Percentiles rank a stretch among this genome's conserved stretches.
Evolutionary conservation across 2,888 invertebrate species (phyloP).

Genomic region (Aspidiotus rigidus): DNA sequence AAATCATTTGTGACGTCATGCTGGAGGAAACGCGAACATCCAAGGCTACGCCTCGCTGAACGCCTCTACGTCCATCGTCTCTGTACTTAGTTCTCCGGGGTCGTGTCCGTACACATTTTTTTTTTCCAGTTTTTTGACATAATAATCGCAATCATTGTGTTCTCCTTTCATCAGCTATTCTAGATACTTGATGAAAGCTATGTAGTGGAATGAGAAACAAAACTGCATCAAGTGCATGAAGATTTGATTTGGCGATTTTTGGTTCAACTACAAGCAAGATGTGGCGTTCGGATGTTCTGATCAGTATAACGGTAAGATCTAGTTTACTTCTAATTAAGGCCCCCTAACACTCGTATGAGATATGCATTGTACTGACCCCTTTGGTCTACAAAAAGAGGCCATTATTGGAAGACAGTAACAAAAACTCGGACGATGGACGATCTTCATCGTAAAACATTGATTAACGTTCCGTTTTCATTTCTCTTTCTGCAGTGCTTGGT

Average conservation of each 20-base stretch:
- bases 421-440: too few species aligned
- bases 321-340: too few species aligned
- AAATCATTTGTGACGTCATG: slow-evolving; percentile 14
- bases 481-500: too few species aligned
- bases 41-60: slow-evolving; percentile 31
- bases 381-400: too few species aligned
- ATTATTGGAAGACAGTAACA: too few species aligned
- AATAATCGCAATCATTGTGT: not conserved
- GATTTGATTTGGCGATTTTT: not conserved
- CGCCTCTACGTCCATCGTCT: slow-evolving; percentile 19
- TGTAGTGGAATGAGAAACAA: not conserved
- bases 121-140: not conserved
- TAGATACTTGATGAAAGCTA: not conserved
- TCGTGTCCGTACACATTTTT: not conserved
- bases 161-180: not conserved
- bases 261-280: slow-evolving; percentile 16
- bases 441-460: too few species aligned
- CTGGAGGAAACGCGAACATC: slow-evolving; percentile 15
- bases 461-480: too few species aligned
- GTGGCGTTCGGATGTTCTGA: slow-evolving; percentile 14
- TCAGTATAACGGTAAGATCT: slow-evolving; percentile 21
- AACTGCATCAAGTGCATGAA: not conserved
- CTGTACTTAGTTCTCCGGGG: slow-evolving; percentile 8
- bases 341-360: too few species aligned
- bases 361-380: too few species aligned